Evolutionary conservation across 2,888 invertebrate genomes (phyloP).

Genomic region (Folsomia manolachei): DNA sequence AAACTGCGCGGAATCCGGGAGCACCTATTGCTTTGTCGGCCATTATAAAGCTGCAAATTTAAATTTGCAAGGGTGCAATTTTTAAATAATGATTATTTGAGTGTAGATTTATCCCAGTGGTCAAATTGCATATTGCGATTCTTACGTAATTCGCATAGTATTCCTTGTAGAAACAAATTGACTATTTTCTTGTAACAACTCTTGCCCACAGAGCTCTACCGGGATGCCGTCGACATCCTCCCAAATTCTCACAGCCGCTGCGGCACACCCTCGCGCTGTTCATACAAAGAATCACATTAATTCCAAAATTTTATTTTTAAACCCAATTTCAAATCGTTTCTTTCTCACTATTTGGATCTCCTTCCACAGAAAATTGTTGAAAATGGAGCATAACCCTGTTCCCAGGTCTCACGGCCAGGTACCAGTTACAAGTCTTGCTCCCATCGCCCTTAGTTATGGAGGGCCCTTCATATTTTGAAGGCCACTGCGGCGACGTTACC

Average conservation of each 20-base stretch:
- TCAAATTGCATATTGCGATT: no score
- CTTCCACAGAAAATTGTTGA: slow-evolving; percentile 88
- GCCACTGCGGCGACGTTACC: slow-evolving; percentile 84
- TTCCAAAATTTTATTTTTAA: background rate
- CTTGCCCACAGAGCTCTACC: slow-evolving; percentile 85
- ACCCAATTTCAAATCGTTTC: background rate
- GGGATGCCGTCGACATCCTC: slow-evolving; percentile 76
- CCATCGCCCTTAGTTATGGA: slow-evolving; percentile 65
- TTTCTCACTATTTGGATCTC: slow-evolving; percentile 74
- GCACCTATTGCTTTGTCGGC: slow-evolving; percentile 93
- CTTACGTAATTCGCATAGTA: slow-evolving; percentile 79
- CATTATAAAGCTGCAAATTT: slow-evolving; percentile 74
- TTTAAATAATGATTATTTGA: background rate
- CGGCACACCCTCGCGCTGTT: slow-evolving; percentile 82
- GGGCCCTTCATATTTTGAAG: slow-evolving; percentile 82
- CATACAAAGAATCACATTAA: background rate
- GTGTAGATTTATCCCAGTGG: no score
- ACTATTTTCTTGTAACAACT: slow-evolving; percentile 70
- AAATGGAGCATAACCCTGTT: slow-evolving; percentile 88
- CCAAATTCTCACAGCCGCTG: slow-evolving; percentile 86
- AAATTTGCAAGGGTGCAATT: background rate
- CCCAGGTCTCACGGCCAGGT: slow-evolving; percentile 79
- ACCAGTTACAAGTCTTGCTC: slow-evolving; percentile 94
- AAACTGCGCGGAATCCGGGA: slow-evolving; percentile 86
- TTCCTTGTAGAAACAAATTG: slow-evolving; percentile 82